Conservation (phyloP, 2,113 vertebrate species). For the Trachemys scripta region DNA sequence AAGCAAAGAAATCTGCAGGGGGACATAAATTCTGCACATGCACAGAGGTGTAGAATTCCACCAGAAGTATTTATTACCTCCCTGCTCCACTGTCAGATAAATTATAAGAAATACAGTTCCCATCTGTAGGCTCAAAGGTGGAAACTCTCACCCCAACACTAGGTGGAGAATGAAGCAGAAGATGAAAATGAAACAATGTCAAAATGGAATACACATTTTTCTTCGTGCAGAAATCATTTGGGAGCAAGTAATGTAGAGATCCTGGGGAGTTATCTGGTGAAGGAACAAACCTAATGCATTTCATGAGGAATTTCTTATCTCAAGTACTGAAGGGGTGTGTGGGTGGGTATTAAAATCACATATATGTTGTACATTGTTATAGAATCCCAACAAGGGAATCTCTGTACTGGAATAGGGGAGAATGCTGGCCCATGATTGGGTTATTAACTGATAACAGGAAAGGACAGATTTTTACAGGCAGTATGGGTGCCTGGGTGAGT, state of each 20-base stretch:
- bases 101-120: not conserved
- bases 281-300: not conserved
- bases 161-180: not conserved
- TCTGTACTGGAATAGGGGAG: not conserved
- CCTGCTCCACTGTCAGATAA: not conserved
- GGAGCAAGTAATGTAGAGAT: not conserved
- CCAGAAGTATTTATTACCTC: not conserved
- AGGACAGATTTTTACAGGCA: not conserved
- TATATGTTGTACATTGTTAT: not conserved
- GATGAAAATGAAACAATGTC: not conserved
- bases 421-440: not conserved
- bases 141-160: not conserved
- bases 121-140: not conserved
- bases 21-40: too few species aligned
- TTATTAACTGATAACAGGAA: not conserved
- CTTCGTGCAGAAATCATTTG: not conserved
- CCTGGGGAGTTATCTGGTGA: not conserved
- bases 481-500: not conserved
- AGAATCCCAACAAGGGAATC: not conserved
- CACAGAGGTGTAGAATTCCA: too few species aligned
- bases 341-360: too few species aligned
- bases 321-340: not conserved
- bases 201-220: not conserved
- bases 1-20: too few species aligned
- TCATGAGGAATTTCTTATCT: not conserved